Base-by-base conservation (phyloP, 1,140 invertebrate genomes). In the Drosophila rufa region DNA sequence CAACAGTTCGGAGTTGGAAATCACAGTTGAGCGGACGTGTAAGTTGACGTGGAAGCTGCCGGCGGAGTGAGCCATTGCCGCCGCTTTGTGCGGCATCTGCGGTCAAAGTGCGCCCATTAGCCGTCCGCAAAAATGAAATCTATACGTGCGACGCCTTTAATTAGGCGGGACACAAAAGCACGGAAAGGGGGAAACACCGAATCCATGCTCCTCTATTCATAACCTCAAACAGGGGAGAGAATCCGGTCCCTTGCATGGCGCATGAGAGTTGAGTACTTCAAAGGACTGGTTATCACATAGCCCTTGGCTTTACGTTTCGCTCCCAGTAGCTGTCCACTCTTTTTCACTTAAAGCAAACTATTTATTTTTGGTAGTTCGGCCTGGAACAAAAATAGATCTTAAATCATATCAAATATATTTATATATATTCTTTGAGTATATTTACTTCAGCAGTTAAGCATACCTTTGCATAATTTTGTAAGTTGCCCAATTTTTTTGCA, bases 61-160 rank as follows among this genome's bases (percentile, higher is more conserved):
- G 47, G 42, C 48, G 12, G 25, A 58, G 30, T 51, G 30, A 19
- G 27, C 47, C 56, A 36, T 57, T 56, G 76, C 27, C 47, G 42
- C 62, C 59, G 59, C 53, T 64, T 38, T 45, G n/a, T 79, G 75
- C 47, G 66, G 68, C 82, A 79, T 67, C 60, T 80, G 84, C 58
- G 80, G 80, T 80, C 76, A 83, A 74, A 83, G 77, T 55, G 77
- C 80, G 69, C 48, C 80, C 84, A 89, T 87, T 89, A 89, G 84
- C 78, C 69, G 67, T 68, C 73, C 67, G 68, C 83, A 86, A 83
- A 86, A 87, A 87, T 83, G 80, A 86, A 82, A 86, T 87, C 83
- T 87, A 83, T 77, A 75, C 80, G 84, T 87, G 84, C 77, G 69
- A 82, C 76, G 73, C 80, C 83, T 87, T 87, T 87, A 89, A 87